These are phyloP conservation scores for Gila robusta DNA, from an alignment of 2,797 vertebrate genomes.

Conservation along the genomic window DNA sequence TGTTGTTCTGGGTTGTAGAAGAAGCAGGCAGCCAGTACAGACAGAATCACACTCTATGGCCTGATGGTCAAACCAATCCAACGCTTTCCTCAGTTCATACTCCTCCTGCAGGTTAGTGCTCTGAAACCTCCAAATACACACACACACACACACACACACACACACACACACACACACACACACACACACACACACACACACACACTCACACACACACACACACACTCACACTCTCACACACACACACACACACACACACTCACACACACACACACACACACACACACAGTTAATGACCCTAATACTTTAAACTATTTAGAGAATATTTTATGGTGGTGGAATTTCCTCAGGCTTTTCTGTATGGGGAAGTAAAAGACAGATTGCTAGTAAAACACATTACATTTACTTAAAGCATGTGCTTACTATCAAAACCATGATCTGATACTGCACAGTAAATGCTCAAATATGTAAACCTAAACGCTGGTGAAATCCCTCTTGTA, in stretches of 20 bases:
- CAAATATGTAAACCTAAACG: background rate
- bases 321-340: slow-evolving; percentile 10
- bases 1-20: slow-evolving; percentile 71
- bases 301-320: background rate
- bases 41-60: slow-evolving; percentile 88
- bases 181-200: slow-evolving; percentile 20
- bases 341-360: slow-evolving; percentile 16
- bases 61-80: slow-evolving; percentile 92
- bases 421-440: slow-evolving; percentile 6
- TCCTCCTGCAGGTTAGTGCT: slow-evolving; percentile 84
- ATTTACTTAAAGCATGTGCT: background rate
- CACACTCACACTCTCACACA: slow-evolving; percentile 9
- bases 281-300: background rate
- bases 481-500: background rate
- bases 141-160: background rate
- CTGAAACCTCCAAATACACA: background rate
- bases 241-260: background rate
- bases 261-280: background rate
- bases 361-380: slow-evolving; percentile 52
- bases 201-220: background rate
- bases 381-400: background rate
- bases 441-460: background rate
- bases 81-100: slow-evolving; percentile 89
- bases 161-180: background rate
- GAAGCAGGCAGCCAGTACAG: slow-evolving; percentile 83